Percentiles rank a stretch among this genome's conserved stretches.
phyloP scores from a whole-genome alignment of 2,797 vertebrate species.

The Alosa sapidissima region DNA sequence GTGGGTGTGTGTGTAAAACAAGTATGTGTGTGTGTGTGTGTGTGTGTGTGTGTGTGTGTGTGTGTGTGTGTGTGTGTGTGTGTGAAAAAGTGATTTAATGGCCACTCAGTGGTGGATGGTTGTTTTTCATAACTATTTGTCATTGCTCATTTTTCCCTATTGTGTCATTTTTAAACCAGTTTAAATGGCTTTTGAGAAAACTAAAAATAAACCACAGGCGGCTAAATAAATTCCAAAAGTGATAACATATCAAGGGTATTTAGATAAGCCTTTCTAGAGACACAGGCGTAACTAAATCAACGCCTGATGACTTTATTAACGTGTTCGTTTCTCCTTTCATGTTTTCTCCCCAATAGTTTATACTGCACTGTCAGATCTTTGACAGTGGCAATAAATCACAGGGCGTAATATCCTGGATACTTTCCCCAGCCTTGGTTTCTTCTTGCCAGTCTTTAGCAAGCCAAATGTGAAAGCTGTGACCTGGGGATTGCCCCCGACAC shows the following conservation, averaged over 20 bases:
- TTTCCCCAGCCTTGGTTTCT: conserved; percentile 69
- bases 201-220: neutral
- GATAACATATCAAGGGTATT: conserved; percentile 14
- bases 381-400: conserved; percentile 77
- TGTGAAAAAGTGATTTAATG: neutral
- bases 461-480: conserved; percentile 76
- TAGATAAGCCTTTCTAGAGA: neutral
- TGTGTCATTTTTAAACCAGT: neutral
- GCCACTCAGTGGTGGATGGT: neutral
- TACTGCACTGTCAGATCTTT: conserved; percentile 64
- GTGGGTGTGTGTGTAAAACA: too few species aligned
- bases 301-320: conserved; percentile 32
- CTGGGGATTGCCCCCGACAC: conserved; percentile 62
- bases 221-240: neutral
- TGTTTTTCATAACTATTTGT: neutral
- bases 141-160: neutral
- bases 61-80: too few species aligned
- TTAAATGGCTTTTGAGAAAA: neutral
- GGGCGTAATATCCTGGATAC: conserved; percentile 71
- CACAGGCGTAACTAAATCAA: conserved; percentile 24
- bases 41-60: too few species aligned
- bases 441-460: conserved; percentile 79
- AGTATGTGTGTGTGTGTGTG: too few species aligned
- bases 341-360: conserved; percentile 63
- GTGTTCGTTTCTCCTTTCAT: conserved; percentile 37